Percentiles rank a stretch among this genome's conserved stretches.
phyloP scores from a whole-genome alignment of 2,113 vertebrate genomes.

The Ginglymostoma cirratum region DNA sequence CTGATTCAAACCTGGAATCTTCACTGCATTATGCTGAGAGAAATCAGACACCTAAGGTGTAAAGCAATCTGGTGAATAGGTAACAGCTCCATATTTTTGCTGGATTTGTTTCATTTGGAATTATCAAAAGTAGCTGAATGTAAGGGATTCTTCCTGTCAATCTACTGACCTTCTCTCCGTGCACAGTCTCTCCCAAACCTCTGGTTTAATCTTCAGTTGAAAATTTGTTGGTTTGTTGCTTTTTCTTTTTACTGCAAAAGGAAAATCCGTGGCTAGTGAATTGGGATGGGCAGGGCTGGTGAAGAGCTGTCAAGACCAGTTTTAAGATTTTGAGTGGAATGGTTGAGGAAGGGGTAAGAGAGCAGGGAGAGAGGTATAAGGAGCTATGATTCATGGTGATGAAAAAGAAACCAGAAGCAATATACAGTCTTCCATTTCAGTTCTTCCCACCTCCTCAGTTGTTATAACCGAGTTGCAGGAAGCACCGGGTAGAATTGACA shows the following conservation, averaged over 20 bases:
- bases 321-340: neutral
- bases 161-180: neutral
- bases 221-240: neutral
- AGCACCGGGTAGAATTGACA: neutral
- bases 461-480: neutral
- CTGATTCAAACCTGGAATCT: too few relatives aligned
- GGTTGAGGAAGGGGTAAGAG: neutral
- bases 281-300: neutral
- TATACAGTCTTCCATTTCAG: neutral
- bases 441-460: neutral
- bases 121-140: neutral
- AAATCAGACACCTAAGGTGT: too few relatives aligned
- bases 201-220: neutral
- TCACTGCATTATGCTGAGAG: too few relatives aligned
- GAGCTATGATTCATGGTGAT: neutral
- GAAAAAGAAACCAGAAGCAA: neutral
- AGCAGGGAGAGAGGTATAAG: neutral
- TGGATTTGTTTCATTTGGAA: neutral
- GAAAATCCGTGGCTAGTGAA: neutral
- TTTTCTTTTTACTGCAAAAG: neutral
- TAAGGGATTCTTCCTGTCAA: neutral
- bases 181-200: neutral
- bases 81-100: neutral
- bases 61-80: too few relatives aligned
- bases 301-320: neutral